These are phyloP conservation scores for Hassar affinis DNA, from an alignment of 2,113 vertebrate species.

Conservation along the genomic window DNA sequence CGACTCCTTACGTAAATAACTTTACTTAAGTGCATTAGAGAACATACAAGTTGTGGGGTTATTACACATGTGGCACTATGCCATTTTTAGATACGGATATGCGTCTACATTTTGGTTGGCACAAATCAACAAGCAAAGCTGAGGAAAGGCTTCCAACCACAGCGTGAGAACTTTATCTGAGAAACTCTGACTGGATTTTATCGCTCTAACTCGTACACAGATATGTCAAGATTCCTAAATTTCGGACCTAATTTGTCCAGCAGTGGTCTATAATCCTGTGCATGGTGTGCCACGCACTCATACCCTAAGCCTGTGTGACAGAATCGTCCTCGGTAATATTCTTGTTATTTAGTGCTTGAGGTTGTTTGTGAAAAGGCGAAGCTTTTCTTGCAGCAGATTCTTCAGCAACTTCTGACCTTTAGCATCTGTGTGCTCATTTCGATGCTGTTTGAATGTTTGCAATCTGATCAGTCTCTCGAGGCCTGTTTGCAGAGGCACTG, in stretches of 20 bases:
- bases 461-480: slow-evolving; percentile 44
- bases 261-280: not conserved
- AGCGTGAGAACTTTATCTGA: not conserved
- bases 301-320: not conserved
- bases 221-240: not conserved
- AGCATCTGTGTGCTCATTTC: slow-evolving; percentile 37
- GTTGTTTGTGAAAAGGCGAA: not conserved
- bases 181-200: not conserved
- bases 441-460: slow-evolving; percentile 39
- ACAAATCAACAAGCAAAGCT: not conserved
- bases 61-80: not conserved
- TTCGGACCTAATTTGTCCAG: not conserved
- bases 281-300: not conserved
- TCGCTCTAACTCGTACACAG: not conserved
- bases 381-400: slow-evolving; percentile 22
- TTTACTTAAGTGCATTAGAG: not conserved
- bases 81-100: not conserved
- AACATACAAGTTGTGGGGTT: not conserved
- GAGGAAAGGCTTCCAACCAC: not conserved
- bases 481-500: slow-evolving; percentile 21
- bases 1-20: not conserved
- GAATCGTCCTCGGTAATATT: not conserved
- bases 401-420: slow-evolving; percentile 39
- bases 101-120: not conserved
- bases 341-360: not conserved